Base-by-base conservation (phyloP, 2,797 vertebrate genomes). In the Halcyon leucocephala region DNA sequence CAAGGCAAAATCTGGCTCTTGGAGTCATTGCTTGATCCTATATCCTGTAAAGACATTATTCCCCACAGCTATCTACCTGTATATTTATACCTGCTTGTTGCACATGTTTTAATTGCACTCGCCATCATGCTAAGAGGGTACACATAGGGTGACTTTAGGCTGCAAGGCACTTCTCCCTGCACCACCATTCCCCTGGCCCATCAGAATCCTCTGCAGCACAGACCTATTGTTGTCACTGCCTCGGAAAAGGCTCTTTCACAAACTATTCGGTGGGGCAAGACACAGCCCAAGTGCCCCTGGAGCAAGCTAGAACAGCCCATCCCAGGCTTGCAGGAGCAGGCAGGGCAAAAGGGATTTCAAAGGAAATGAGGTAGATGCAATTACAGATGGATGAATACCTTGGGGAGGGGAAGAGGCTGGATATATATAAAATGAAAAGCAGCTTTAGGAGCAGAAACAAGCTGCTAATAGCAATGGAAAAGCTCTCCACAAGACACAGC, bases 401-500 rank as follows among this genome's bases (percentile, higher is more conserved):
- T 28, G 21, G n/a, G 24, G 25, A 95, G 21, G 37, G 33, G 72
- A 95, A 49, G 3, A 10, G 60, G 9, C 31, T 77, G 11, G 39
- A 31, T 60, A 67, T 42, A 48, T 39, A 54, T 65, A 58, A 83
- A 93, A 65, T 1, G 5, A 80, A 61, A 86, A 78, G 55, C 83
- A 85, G 28, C 39, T 83, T 82, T 20, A 70, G 80, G 61, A 91
- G 39, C 61, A 89, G 70, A 83, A 91, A 82, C 3, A 42, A 92
- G 66, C 79, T 92, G 84, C 77, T 87, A 71, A 76, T 9, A 12
- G 74, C 54, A 89, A 62, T 93, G 92, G 93, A 80, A 82, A 92
- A 90, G 39, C 85, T 92, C 95, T 96, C 51, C 73, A 76, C 64
- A 87, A 90, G 86, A 95, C 74, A 83, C 61, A 89, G 91, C 74